Conservation (phyloP, 2,888 invertebrate genomes). For the Pristionchus fissidentatus region DNA sequence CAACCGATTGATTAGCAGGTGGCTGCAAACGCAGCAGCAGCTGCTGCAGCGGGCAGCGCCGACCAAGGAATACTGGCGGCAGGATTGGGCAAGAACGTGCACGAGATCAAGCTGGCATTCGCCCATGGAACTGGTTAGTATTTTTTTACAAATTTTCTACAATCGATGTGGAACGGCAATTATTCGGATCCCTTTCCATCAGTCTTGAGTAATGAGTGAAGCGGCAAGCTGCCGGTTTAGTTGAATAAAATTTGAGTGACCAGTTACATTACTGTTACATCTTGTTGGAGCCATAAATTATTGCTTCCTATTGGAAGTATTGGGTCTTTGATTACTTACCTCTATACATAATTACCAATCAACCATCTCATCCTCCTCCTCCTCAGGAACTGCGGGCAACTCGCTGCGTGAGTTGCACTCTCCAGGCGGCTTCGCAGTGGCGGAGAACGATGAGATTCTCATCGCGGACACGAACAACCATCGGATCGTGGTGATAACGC, state of each 20-base stretch:
- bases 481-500: conserved; percentile 67
- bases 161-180: no score
- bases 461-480: conserved; percentile 73
- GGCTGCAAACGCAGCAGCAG: conserved; percentile 41
- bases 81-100: conserved; percentile 33
- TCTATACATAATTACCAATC: no score
- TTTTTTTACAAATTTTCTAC: no score
- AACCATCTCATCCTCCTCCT: no score
- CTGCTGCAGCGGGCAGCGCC: conserved; percentile 45
- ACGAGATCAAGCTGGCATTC: conserved; percentile 47
- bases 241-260: no score
- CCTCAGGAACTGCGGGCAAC: conserved; percentile 52
- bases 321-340: no score
- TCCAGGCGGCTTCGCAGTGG: conserved; percentile 69
- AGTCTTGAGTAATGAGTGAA: no score
- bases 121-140: conserved; percentile 35
- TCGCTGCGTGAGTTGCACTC: conserved; percentile 66
- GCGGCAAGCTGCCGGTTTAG: no score
- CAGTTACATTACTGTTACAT: no score
- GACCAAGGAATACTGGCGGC: conserved; percentile 22
- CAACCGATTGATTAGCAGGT: not conserved
- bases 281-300: no score
- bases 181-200: no score
- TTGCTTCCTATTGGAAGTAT: no score
- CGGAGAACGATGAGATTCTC: conserved; percentile 68